phyloP scores from a whole-genome alignment of 1,140 invertebrate species.

The Drosophila seguyi region DNA sequence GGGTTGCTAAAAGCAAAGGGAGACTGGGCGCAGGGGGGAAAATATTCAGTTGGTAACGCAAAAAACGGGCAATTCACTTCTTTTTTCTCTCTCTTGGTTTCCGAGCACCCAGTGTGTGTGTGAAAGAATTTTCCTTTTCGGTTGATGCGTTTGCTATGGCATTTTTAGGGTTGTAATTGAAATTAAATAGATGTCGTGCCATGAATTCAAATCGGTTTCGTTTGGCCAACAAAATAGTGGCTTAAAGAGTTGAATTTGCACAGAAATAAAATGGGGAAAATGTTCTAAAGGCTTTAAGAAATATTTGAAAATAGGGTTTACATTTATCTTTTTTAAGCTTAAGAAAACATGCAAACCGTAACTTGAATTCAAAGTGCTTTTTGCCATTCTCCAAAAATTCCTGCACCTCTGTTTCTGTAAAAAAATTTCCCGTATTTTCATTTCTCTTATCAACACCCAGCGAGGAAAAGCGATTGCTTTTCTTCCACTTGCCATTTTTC shows the following conservation, averaged over 20 bases:
- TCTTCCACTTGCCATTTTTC: slow-evolving; percentile 20
- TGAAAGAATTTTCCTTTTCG: slow-evolving; percentile 58
- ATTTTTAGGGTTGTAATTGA: slow-evolving; percentile 82
- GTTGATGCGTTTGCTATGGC: slow-evolving; percentile 73
- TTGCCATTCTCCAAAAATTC: slow-evolving; percentile 3
- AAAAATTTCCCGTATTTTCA: background rate
- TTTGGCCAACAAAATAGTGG: slow-evolving; percentile 21
- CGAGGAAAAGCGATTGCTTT: slow-evolving; percentile 35
- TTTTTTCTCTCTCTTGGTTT: slow-evolving; percentile 5
- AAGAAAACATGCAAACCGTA: background rate
- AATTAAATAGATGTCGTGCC: slow-evolving; percentile 83
- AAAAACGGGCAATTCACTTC: slow-evolving; percentile 42
- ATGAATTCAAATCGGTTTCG: slow-evolving; percentile 74
- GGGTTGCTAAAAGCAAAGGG: slow-evolving; percentile 27
- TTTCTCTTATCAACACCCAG: slow-evolving; percentile 24
- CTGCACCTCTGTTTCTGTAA: background rate
- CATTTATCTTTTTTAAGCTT: background rate
- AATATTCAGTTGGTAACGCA: slow-evolving; percentile 64
- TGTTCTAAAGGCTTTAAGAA: background rate
- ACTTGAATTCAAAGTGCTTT: background rate
- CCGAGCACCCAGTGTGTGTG: slow-evolving; percentile 21
- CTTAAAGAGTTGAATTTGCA: slow-evolving; percentile 56
- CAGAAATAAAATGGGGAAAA: background rate
- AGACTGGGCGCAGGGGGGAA: slow-evolving; percentile 12
- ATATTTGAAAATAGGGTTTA: background rate